Evolutionary conservation across 2,888 invertebrate species (phyloP), one percentile per base, ranked within the genome.

Genomic region (Papilio elwesi): DNA sequence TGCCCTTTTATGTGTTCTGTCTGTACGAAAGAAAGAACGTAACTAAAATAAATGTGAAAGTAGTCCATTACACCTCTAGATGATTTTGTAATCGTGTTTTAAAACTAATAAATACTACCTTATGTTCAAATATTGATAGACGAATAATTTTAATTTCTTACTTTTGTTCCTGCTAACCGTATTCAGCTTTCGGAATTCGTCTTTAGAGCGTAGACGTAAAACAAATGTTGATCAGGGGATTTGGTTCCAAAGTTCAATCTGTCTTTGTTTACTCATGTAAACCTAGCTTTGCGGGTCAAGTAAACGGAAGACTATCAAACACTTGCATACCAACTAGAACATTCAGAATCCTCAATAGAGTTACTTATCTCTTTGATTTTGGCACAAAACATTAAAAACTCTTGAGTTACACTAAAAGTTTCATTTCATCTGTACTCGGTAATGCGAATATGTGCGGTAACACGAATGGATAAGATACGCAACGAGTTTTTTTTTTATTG

Each of bases 171-270:
- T n/a, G n/a, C n/a, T n/a, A n/a, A n/a, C n/a, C n/a, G n/a, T n/a
- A n/a, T n/a, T n/a, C n/a, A n/a, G n/a, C n/a, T n/a, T n/a, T n/a
- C n/a, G n/a, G n/a, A n/a, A n/a, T n/a, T n/a, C n/a, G n/a, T n/a
- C n/a, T n/a, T n/a, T n/a, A n/a, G n/a, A n/a, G 26, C 26, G n/a
- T n/a, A 59, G 38, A 38, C 38, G 9, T 38, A 36, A 36, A 36
- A 13, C 36, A 59, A 38, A 38, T 36, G 36, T n/a, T 59, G 57
- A 57, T 36, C 36, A 38, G 38, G n/a, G 57, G 9, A 36, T 38
- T 59, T 38, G 57, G 16, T n/a, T 38, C 38, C 57, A 4, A 59
- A 38, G 57, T 59, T 59, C 57, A 59, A 38, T 59, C 57, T 11
- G 9, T n/a, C 13, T 36, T 59, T 53, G 53, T 53, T 53, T 59